Evolutionary conservation across 2,888 invertebrate genomes (phyloP).

Genomic region (Gymnocheta viridis): DNA sequence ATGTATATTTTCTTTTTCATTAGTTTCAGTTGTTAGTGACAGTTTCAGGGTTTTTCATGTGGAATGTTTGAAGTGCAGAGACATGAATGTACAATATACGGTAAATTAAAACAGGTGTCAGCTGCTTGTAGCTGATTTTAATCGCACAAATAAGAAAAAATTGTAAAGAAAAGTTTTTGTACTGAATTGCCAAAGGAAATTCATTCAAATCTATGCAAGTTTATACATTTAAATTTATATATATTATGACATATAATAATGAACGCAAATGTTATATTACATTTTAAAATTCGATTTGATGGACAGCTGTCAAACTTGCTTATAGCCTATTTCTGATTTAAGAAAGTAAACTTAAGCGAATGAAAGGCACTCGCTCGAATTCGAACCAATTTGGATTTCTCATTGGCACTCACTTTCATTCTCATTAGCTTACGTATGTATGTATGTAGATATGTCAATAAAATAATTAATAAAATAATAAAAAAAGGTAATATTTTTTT

Average conservation of each 20-base stretch:
- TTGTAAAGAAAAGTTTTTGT: background rate
- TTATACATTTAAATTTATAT: background rate
- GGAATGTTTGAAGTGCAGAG: conserved; percentile 1
- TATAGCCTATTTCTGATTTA: too few relatives aligned
- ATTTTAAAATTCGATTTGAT: background rate
- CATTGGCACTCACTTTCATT: too few relatives aligned
- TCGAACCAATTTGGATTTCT: too few relatives aligned
- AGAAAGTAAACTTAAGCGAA: too few relatives aligned
- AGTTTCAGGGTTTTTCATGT: background rate
- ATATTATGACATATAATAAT: background rate
- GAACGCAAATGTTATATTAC: background rate
- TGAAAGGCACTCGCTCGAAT: too few relatives aligned
- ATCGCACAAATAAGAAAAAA: conserved; percentile 26
- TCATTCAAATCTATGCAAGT: background rate
- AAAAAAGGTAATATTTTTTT: too few relatives aligned
- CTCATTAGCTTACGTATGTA: too few relatives aligned
- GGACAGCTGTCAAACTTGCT: too few relatives aligned
- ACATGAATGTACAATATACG: conserved; percentile 36
- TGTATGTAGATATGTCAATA: too few relatives aligned
- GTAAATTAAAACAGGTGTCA: conserved; percentile 65
- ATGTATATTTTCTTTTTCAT: background rate
- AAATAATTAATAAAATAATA: too few relatives aligned
- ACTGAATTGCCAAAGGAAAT: background rate
- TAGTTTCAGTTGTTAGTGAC: background rate
- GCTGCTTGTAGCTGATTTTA: conserved; percentile 50